Evolutionary conservation across 1,140 invertebrate genomes (phyloP).

Genomic region (Neotoxoptera formosana): DNA sequence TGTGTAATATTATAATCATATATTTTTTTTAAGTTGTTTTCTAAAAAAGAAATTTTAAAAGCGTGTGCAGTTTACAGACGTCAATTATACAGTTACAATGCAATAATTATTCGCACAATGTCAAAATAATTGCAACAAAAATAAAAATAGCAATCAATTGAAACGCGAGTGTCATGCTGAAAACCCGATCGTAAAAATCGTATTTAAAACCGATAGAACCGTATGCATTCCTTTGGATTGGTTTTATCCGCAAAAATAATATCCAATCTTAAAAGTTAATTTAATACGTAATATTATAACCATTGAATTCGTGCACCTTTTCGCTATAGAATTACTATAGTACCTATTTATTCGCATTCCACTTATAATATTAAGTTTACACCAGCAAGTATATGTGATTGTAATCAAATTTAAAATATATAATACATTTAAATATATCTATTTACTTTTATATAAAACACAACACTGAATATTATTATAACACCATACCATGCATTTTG

Average conservation of each 20-base stretch:
- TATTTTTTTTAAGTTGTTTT: background rate
- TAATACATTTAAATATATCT: background rate
- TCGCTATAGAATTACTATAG: background rate
- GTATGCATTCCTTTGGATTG: background rate
- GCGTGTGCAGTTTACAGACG: background rate
- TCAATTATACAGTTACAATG: background rate
- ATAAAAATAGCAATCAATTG: background rate
- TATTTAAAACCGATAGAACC: background rate
- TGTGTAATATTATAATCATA: background rate
- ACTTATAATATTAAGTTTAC: background rate
- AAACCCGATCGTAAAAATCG: background rate
- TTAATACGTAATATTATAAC: background rate
- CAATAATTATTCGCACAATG: background rate
- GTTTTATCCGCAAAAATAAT: background rate
- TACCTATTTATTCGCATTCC: background rate
- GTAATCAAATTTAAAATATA: background rate
- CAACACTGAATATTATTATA: background rate
- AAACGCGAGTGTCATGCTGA: background rate
- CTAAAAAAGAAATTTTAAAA: background rate
- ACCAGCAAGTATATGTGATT: background rate
- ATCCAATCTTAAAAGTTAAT: background rate
- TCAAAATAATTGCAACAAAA: background rate
- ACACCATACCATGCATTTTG: background rate
- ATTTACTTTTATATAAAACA: background rate
- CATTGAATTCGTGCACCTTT: background rate